Evolutionary conservation across 2,113 vertebrate genomes (phyloP).

Genomic region (Hippocampus mohnikei): DNA sequence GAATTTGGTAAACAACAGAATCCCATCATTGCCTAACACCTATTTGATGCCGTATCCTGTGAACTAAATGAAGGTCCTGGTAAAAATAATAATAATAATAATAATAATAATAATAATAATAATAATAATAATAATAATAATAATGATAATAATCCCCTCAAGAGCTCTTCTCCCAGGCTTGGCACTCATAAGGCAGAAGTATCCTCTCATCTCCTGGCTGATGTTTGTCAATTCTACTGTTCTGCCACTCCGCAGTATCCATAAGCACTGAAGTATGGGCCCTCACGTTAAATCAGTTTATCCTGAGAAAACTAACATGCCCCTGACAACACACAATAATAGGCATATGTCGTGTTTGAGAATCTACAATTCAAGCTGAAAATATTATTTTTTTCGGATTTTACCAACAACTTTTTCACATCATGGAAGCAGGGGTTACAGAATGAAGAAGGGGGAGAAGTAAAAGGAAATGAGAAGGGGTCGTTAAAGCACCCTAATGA

Average conservation of each 20-base stretch:
- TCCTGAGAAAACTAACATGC: not conserved
- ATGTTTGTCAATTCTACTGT: not conserved
- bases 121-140: no score
- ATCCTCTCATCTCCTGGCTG: not conserved
- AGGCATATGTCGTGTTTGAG: not conserved
- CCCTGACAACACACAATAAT: not conserved
- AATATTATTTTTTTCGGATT: not conserved
- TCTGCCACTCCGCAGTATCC: not conserved
- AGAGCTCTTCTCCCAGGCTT: no score
- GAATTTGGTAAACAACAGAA: no score
- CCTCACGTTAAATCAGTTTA: not conserved
- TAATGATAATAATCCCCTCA: no score
- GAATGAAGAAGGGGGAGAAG: slow-evolving; percentile 8
- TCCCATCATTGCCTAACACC: no score
- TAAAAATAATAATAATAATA: no score
- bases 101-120: no score
- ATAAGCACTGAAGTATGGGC: not conserved
- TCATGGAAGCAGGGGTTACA: not conserved
- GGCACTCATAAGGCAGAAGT: no score
- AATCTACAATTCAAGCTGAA: not conserved
- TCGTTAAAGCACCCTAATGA: slow-evolving; percentile 74
- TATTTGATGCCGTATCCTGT: no score
- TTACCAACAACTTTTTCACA: not conserved
- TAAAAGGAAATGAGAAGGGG: slow-evolving; percentile 20
- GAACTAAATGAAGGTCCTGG: no score